phyloP scores from a whole-genome alignment of 1,140 invertebrate species.

The Dendrolimus punctatus region DNA sequence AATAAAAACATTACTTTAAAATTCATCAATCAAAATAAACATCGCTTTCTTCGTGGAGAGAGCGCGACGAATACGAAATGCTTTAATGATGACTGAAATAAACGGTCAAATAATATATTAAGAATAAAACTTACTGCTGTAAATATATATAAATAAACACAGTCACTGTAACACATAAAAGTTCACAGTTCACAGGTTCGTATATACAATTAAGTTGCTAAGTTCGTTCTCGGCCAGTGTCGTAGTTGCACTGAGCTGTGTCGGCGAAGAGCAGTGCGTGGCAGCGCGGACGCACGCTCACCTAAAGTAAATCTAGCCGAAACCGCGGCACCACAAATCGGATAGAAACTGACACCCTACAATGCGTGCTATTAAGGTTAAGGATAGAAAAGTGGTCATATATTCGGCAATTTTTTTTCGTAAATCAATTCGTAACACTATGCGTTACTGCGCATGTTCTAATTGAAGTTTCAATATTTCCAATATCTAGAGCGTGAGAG shows the following conservation, averaged over 20 bases:
- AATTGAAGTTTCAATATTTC: slow-evolving; percentile 29
- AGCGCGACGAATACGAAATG: too few relatives aligned
- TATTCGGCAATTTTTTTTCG: slow-evolving; percentile 36
- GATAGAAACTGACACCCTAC: slow-evolving; percentile 44
- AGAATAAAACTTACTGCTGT: background rate
- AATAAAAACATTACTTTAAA: too few relatives aligned
- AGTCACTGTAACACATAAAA: slow-evolving; percentile 8
- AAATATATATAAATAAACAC: background rate
- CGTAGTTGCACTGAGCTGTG: slow-evolving; percentile 53
- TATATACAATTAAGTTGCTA: slow-evolving; percentile 35
- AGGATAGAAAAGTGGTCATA: slow-evolving; percentile 43
- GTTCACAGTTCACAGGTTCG: slow-evolving; percentile 43
- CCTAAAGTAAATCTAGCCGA: slow-evolving; percentile 42
- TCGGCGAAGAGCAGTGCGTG: slow-evolving; percentile 52
- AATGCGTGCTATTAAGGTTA: slow-evolving; percentile 56
- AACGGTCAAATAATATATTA: background rate
- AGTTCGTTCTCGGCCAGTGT: slow-evolving; percentile 60
- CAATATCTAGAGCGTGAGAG: slow-evolving; percentile 44
- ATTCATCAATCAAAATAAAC: too few relatives aligned
- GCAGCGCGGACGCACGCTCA: slow-evolving; percentile 47
- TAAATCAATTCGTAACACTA: slow-evolving; percentile 37
- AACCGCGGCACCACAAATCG: slow-evolving; percentile 33
- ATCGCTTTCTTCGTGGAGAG: too few relatives aligned
- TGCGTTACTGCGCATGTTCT: slow-evolving; percentile 14
- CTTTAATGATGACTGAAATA: too few relatives aligned